Base-by-base conservation (phyloP, 2,888 invertebrate genomes). In the Noctuana brunneofusca region DNA sequence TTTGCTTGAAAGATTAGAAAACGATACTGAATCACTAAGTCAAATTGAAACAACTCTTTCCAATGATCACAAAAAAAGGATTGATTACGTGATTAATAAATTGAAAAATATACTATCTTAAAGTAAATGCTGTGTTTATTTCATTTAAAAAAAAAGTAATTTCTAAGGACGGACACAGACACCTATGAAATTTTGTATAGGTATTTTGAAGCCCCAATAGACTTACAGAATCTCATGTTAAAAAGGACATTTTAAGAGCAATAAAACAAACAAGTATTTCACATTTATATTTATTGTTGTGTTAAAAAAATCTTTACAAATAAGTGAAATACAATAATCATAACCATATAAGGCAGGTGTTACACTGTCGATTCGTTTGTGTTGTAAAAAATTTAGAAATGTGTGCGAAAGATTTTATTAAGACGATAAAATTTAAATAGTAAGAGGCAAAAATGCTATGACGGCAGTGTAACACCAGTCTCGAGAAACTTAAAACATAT, bases 201-300 rank as follows among this genome's bases (percentile, higher is more conserved):
- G n/a, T n/a, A n/a, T n/a, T n/a, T n/a, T n/a, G n/a, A n/a, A n/a
- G n/a, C n/a, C n/a, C n/a, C n/a, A n/a, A n/a, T n/a, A n/a, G n/a
- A n/a, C n/a, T n/a, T n/a, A n/a, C n/a, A n/a, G n/a, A n/a, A n/a
- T 43, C 9, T 18, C 18, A 11, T 1, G 3, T 11, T 14, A 20
- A 35, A 35, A 6, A 38, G 6, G 50, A 9, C 9, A 57, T 14
- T 1, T 18, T 16, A n/a, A 30, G 38, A 49, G 53, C 22, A 74
- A 71, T 71, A 76, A 89, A 89, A 89, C 83, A 74, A 83, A 73
- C 30, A 71, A 38, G 68, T 84, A 85, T 87, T 87, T 87, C 89
- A 89, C 90, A 91, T 87, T 89, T 87, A 90, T 88, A 87, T 89
- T 89, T 90, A 90, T 86, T 90, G 87, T 88, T 89, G 89, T 89